Percentiles rank a stretch among this genome's conserved stretches.
Evolutionary conservation across 2,888 invertebrate species (phyloP).

Genomic region (Drosophila rellima): DNA sequence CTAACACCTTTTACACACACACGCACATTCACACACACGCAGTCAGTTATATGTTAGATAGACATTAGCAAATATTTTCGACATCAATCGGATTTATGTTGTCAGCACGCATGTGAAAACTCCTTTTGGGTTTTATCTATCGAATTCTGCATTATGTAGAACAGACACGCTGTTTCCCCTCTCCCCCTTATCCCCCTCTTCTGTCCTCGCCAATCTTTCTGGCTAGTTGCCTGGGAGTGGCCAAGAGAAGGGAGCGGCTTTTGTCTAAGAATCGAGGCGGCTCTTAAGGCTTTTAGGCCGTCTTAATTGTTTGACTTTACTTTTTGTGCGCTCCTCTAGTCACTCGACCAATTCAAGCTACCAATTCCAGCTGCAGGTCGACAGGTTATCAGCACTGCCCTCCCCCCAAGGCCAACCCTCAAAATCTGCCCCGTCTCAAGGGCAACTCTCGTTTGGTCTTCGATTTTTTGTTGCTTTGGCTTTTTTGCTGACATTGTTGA

Average conservation of each 20-base stretch:
- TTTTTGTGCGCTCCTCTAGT: constrained; percentile 39
- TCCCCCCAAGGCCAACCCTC: not conserved
- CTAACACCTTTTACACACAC: constrained; percentile 35
- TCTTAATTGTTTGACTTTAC: constrained; percentile 72
- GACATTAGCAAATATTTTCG: constrained; percentile 68
- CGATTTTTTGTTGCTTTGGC: constrained; percentile 2
- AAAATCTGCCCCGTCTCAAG: constrained; percentile 3
- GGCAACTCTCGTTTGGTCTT: constrained; percentile 17
- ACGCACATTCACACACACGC: constrained; percentile 28
- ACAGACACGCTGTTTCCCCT: constrained; percentile 21
- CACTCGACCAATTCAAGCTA: constrained; percentile 10
- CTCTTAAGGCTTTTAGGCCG: constrained; percentile 69
- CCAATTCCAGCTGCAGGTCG: not conserved
- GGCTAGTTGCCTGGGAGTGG: constrained; percentile 34
- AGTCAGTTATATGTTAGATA: constrained; percentile 26
- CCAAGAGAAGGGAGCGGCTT: constrained; percentile 35
- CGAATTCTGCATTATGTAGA: constrained; percentile 51
- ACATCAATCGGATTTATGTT: constrained; percentile 72
- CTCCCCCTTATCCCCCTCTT: not conserved
- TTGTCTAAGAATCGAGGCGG: constrained; percentile 36
- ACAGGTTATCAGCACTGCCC: constrained; percentile 7
- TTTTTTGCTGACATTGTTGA: constrained; percentile 24
- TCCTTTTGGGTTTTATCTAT: constrained; percentile 41
- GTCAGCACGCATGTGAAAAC: constrained; percentile 63
- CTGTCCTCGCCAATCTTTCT: too few species aligned